Evolutionary conservation across 2,797 vertebrate genomes (phyloP).

Genomic region (Sebastes diaconus): DNA sequence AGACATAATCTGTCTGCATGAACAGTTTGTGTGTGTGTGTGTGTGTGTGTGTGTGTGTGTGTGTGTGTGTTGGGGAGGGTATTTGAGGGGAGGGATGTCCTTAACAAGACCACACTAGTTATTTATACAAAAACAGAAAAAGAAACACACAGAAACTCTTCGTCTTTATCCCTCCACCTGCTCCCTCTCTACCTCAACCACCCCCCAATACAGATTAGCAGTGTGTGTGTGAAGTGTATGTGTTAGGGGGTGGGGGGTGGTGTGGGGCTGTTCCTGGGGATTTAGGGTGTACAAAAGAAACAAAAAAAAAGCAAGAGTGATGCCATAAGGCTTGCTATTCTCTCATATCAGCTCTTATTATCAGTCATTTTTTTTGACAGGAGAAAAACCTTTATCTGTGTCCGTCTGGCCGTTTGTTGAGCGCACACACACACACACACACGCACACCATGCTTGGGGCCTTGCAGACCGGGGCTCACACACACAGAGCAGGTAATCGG

Average conservation of each 20-base stretch:
- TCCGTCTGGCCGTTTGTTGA: conserved; percentile 40
- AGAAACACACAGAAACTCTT: conserved; percentile 52
- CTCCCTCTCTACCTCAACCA: conserved; percentile 63
- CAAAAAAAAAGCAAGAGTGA: conserved; percentile 67
- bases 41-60: conserved; percentile 3
- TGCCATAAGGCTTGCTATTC: conserved; percentile 72
- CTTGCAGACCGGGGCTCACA: conserved; percentile 30
- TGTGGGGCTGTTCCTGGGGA: conserved; percentile 57
- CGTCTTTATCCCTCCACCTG: conserved; percentile 64
- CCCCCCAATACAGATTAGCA: conserved; percentile 64
- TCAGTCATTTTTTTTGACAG: conserved; percentile 74
- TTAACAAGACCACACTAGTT: conserved; percentile 63
- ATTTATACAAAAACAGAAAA: conserved; percentile 62
- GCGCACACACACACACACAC: conserved; percentile 1
- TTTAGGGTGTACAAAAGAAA: conserved; percentile 73
- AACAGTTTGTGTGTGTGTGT: conserved; percentile 25
- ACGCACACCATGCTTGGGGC: conserved; percentile 19
- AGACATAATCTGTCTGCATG: conserved; percentile 75
- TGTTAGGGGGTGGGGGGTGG: not conserved
- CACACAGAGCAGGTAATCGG: conserved; percentile 79
- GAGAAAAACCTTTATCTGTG: conserved; percentile 77
- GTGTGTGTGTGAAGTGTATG: conserved; percentile 5
- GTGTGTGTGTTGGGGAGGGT: conserved; percentile 7
- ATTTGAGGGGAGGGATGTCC: conserved; percentile 40
- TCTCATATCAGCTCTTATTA: conserved; percentile 79